Evolutionary conservation across 1,140 invertebrate genomes (phyloP), one percentile per base, ranked within the genome.

Genomic region (Prorops nasuta): DNA sequence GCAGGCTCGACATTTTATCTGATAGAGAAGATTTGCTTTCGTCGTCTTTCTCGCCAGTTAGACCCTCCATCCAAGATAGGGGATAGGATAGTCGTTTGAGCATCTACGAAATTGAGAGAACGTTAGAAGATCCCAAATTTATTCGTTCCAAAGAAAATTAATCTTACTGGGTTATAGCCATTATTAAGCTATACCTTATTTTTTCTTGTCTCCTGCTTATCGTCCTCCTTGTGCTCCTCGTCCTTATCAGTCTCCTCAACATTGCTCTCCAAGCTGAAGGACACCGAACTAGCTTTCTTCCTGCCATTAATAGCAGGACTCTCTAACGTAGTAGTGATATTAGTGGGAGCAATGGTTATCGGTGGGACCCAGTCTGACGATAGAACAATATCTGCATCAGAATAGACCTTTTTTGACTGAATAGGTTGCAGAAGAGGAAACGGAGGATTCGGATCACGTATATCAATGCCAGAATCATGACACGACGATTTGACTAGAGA

Each of bases 31-130:
- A 51, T 60, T 74, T 70, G 53, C 65, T 68, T 49, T 81, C 69
- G 51, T 84, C 80, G 14, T 83, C 80, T 52, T 81, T 79, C 34
- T 89, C 87, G 20, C 86, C 86, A 1, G 87, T 86, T 15, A 91
- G 76, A 15, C 90, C 91, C 75, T 94, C 92, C 83, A 95, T 90
- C 91, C 91, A 94, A 2, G 91, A 87, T 36, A 94, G 73, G n/a
- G 92, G 92, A 76, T 94, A 93, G 1, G 91, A 94, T 28, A 95
- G 81, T 58, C 92, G 83, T 77, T 94, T 94, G 48, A 94, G 77
- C 87, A 94, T 92, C 89, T 91, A 58, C 19, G 74, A 70, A 38
- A 58, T 44, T 28, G 1, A 17, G 40, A 9, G 16, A 38, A 50
- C 42, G n/a, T n/a, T n/a, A n/a, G n/a, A n/a, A n/a, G n/a, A n/a